Conservation (phyloP, 1,140 invertebrate genomes). For the Drosophila willistoni region DNA sequence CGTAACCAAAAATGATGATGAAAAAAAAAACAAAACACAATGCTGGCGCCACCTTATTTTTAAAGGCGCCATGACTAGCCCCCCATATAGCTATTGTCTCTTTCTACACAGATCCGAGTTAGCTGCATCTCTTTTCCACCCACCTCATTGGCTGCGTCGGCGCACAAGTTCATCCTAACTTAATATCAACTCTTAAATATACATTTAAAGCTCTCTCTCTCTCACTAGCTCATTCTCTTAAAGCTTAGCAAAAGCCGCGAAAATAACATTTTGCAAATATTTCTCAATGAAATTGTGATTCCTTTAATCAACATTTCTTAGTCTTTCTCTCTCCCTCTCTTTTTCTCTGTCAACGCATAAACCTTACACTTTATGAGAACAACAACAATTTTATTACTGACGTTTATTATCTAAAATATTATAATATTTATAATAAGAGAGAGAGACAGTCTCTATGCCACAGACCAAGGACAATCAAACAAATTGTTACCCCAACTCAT, state of each 20-base stretch:
- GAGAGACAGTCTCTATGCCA: not conserved
- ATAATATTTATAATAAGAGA: conserved; percentile 50
- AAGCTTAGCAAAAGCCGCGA: conserved; percentile 7
- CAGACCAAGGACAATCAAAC: conserved; percentile 58
- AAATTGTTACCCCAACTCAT: conserved; percentile 38
- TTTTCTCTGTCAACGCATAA: conserved; percentile 37
- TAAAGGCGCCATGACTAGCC: conserved; percentile 56
- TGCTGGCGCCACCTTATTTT: conserved; percentile 78
- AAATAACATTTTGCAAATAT: conserved; percentile 18
- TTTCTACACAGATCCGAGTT: conserved; percentile 18
- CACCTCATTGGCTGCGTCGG: conserved; percentile 24
- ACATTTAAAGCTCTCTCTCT: conserved; percentile 23
- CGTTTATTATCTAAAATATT: conserved; percentile 68
- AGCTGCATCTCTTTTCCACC: conserved; percentile 6
- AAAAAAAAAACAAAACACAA: conserved; percentile 56
- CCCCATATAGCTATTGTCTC: conserved; percentile 30
- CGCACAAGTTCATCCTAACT: conserved; percentile 25
- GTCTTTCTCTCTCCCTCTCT: not conserved
- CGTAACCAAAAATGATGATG: conserved; percentile 70
- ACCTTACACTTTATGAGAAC: conserved; percentile 53
- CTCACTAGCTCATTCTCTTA: conserved; percentile 37
- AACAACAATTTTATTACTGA: conserved; percentile 58
- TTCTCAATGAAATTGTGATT: conserved; percentile 44
- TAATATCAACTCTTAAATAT: conserved; percentile 38
- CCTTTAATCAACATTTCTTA: conserved; percentile 41